Evolutionary conservation across 2,797 vertebrate genomes (phyloP).

Genomic region (Rhinogobio ventralis): DNA sequence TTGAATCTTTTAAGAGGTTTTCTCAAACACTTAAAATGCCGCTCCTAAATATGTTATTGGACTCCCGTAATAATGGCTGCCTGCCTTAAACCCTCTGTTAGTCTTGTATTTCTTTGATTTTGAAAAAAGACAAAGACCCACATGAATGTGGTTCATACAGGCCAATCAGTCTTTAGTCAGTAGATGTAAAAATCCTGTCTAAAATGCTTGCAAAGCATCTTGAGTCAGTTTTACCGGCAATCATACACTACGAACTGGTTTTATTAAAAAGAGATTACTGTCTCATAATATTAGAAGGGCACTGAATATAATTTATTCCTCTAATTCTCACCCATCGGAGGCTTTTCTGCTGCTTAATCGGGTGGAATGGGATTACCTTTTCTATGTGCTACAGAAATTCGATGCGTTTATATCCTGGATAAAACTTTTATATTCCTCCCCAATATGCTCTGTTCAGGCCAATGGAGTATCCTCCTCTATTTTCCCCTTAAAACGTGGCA

Average conservation of each 20-base stretch:
- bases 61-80: neutral
- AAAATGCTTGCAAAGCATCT: neutral
- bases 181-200: neutral
- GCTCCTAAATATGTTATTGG: neutral
- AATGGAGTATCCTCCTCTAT: too few relatives aligned
- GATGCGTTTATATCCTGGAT: neutral
- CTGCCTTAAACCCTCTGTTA: neutral
- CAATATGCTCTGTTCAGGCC: too few relatives aligned
- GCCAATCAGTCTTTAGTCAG: neutral
- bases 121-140: conserved; percentile 23
- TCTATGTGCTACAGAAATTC: neutral
- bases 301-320: neutral
- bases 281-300: neutral
- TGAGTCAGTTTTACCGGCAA: neutral
- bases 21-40: neutral
- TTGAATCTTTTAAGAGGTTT: neutral
- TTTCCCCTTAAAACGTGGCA: neutral
- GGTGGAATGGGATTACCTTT: neutral
- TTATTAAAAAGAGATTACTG: neutral
- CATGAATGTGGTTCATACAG: neutral
- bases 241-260: neutral
- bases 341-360: neutral
- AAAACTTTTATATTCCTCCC: neutral
- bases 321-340: neutral
- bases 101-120: neutral